A percentile compares a stretch with the other conserved stretches of the same genome.
Evolutionary conservation across 2,797 vertebrate genomes (phyloP).

Genomic region (Microhierax caerulescens): DNA sequence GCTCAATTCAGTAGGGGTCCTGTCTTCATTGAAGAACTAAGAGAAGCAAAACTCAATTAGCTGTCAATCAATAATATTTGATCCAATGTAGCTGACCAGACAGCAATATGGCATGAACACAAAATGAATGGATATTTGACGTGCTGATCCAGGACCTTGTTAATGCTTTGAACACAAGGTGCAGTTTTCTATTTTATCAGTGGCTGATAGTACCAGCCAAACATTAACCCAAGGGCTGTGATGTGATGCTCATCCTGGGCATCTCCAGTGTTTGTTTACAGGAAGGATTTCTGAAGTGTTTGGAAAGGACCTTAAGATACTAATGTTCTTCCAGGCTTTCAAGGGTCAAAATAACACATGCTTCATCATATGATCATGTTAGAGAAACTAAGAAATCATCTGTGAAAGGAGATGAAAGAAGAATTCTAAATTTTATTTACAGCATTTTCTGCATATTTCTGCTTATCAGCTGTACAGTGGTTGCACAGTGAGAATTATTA

Average conservation of each 20-base stretch:
- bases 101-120: background rate
- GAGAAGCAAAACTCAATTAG: background rate
- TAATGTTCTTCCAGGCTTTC: background rate
- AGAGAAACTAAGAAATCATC: background rate
- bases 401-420: constrained; percentile 4
- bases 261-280: background rate
- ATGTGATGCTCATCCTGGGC: background rate
- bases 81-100: background rate
- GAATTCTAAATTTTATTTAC: background rate
- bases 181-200: background rate
- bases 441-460: background rate
- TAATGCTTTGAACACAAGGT: background rate
- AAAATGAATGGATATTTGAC: background rate
- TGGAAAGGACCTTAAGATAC: background rate
- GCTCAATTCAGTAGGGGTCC: background rate
- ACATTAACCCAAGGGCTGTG: background rate
- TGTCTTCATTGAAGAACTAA: background rate
- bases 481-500: background rate
- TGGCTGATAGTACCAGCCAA: background rate
- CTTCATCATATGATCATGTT: background rate
- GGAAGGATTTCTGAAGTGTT: background rate
- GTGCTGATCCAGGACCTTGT: background rate
- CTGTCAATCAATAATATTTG: background rate
- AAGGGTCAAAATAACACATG: constrained; percentile 23
- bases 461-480: background rate